Conservation (phyloP, 1,140 invertebrate species). For the Micrasema longulum region DNA sequence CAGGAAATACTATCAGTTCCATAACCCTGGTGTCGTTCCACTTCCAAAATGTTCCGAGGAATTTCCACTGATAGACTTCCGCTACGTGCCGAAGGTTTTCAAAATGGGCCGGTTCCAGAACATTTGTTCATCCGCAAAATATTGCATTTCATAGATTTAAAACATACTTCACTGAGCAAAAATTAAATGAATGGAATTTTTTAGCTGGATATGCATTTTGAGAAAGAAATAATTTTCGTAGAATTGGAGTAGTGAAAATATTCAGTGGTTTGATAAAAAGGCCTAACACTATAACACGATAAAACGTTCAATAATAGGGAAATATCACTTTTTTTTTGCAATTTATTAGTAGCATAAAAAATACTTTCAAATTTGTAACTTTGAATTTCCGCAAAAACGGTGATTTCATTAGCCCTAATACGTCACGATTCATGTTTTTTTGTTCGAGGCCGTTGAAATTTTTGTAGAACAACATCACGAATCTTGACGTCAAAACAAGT, state of each 20-base stretch:
- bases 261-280: not conserved
- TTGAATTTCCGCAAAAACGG: too few relatives aligned
- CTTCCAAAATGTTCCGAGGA: conserved; percentile 36
- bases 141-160: not conserved
- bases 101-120: not conserved
- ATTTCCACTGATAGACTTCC: conserved; percentile 41
- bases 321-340: too few relatives aligned
- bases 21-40: conserved; percentile 34
- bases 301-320: too few relatives aligned
- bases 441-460: too few relatives aligned
- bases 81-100: conserved; percentile 31
- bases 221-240: too few relatives aligned
- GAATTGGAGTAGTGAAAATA: not conserved
- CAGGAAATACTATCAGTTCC: conserved; percentile 36
- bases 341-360: too few relatives aligned
- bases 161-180: not conserved
- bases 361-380: too few relatives aligned
- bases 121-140: not conserved
- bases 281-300: too few relatives aligned
- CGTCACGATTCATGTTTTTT: too few relatives aligned
- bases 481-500: too few relatives aligned
- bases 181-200: not conserved
- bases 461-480: too few relatives aligned
- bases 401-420: too few relatives aligned
- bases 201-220: not conserved